Evolutionary conservation across 1,140 invertebrate species (phyloP), one percentile per base, ranked within the genome.

Genomic region (Piezodorus guildinii): DNA sequence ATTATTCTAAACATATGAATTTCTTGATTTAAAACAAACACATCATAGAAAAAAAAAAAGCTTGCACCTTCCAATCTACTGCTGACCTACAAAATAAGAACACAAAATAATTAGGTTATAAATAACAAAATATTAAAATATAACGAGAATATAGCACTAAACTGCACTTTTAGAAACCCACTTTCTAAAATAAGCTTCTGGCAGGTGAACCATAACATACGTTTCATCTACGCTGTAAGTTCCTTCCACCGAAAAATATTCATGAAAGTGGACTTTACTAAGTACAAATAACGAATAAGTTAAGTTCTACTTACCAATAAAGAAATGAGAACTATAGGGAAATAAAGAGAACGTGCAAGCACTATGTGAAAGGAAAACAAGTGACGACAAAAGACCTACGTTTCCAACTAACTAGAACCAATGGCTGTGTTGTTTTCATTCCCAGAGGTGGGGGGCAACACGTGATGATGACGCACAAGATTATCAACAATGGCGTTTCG

Each of bases 361-460:
- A 21, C 17, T 16, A 39, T 23, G 58, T 60, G 58, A 60, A 60
- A 60, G 58, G 58, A 25, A 39, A 60, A 60, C 58, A 60, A 60
- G 30, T 60, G 58, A 60, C 58, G 58, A 60, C 58, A 60, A 60
- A 30, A 30, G 39, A 43, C 58, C 58, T 60, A 60, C 58, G 58
- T 60, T 60, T 60, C 58, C 21, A 60, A 43, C 43, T 43, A 30
- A 17, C n/a, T 19, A n/a, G 30, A 60, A 60, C 58, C 58, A 60
- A 60, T 60, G 58, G 58, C 58, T 34, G 58, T 44, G 30, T 60
- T 56, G 52, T 56, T 56, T 56, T 56, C 23, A 25, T 23, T 25
- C 21, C 15, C 23, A 23, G 52, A 23, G 52, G 34, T 39, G 34
- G 52, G 52, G 52, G 52, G 52, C 19, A 49, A 56, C 52, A 56